These are phyloP conservation scores for Danio choprae DNA, from an alignment of 2,797 vertebrate genomes.

Conservation along the genomic window DNA sequence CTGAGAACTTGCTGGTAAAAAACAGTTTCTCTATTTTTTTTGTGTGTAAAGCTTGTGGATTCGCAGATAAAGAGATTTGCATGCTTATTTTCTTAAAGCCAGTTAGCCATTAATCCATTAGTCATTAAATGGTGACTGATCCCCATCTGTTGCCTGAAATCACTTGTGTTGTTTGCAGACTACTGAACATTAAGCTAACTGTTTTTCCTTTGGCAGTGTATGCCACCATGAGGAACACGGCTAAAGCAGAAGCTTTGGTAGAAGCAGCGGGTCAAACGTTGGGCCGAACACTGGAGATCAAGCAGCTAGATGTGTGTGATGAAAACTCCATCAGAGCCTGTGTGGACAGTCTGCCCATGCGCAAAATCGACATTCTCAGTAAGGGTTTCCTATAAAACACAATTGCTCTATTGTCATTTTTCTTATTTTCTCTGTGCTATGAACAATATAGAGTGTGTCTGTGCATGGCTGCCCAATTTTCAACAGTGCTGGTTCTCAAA, in stretches of 20 bases:
- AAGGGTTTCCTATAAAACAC: constrained; percentile 59
- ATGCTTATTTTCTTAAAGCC: background rate
- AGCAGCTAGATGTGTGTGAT: constrained; percentile 84
- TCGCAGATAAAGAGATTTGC: background rate
- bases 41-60: background rate
- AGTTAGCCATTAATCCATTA: background rate
- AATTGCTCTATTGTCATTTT: background rate
- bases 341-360: constrained; percentile 83
- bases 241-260: constrained; percentile 74
- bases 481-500: too few relatives aligned
- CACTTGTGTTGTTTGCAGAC: background rate
- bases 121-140: background rate
- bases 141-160: constrained; percentile 11
- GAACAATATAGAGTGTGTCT: too few relatives aligned
- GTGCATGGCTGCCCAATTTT: too few relatives aligned
- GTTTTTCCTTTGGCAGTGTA: constrained; percentile 73
- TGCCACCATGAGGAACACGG: constrained; percentile 86
- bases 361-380: constrained; percentile 85
- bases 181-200: background rate
- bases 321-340: constrained; percentile 85
- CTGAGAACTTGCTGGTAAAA: background rate
- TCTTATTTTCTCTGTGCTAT: background rate
- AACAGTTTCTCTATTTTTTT: too few relatives aligned
- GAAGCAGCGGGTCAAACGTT: constrained; percentile 77
- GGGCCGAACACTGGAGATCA: constrained; percentile 84